phyloP scores from a whole-genome alignment of 2,888 invertebrate genomes.

The Alentia gelatinosa region DNA sequence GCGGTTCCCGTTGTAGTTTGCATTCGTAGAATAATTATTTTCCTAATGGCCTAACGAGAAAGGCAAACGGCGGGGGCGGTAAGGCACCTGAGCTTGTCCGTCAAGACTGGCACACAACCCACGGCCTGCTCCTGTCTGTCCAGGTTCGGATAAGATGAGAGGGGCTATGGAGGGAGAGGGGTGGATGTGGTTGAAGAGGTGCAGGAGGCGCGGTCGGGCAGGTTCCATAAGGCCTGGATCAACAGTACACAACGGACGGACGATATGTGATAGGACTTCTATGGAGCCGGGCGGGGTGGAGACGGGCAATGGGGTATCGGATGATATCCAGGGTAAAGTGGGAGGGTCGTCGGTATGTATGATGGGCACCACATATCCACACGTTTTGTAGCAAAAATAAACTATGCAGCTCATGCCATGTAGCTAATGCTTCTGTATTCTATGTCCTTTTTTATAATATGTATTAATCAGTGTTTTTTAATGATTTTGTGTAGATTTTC shows the following conservation, averaged over 20 bases:
- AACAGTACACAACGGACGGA: neutral
- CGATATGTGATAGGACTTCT: neutral
- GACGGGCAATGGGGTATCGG: neutral
- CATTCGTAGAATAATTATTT: constrained; percentile 57
- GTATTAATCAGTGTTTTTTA: too few relatives aligned
- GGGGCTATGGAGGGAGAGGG: neutral
- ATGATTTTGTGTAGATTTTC: too few relatives aligned
- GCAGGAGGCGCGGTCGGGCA: too few relatives aligned
- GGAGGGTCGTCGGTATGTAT: too few relatives aligned
- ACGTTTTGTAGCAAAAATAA: too few relatives aligned
- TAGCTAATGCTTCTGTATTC: too few relatives aligned
- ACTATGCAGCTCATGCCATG: too few relatives aligned
- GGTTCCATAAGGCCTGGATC: neutral
- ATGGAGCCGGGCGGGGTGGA: neutral
- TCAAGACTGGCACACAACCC: neutral
- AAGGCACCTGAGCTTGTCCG: constrained; percentile 1
- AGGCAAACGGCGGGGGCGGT: neutral
- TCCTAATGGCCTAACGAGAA: constrained; percentile 55
- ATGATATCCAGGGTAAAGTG: neutral
- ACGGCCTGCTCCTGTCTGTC: constrained; percentile 27
- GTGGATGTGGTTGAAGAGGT: too few relatives aligned
- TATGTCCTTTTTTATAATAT: too few relatives aligned
- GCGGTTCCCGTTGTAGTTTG: constrained; percentile 34
- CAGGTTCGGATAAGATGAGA: neutral
- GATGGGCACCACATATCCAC: too few relatives aligned